These are phyloP conservation scores for Cyprinodon brontotheroides DNA, from an alignment of 2,113 vertebrate species.

Conservation along the genomic window DNA sequence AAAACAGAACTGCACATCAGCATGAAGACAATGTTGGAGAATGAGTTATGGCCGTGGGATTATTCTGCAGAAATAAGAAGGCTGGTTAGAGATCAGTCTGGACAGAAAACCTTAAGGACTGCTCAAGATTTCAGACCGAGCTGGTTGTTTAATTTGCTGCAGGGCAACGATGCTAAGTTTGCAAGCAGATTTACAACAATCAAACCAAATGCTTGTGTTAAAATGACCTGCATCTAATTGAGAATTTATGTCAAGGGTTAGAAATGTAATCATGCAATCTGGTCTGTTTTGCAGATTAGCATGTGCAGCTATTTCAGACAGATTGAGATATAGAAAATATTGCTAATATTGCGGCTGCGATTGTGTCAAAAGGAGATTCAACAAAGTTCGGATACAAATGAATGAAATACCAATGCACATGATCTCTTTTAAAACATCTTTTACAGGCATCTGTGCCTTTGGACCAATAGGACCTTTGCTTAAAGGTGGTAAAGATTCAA, in stretches of 20 bases:
- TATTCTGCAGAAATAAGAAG: too few species aligned
- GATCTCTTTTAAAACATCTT: not conserved
- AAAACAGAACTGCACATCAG: too few species aligned
- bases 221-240: not conserved
- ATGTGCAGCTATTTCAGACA: not conserved
- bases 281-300: not conserved
- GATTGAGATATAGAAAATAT: not conserved
- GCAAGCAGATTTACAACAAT: not conserved
- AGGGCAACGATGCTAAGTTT: not conserved
- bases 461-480: conserved; percentile 40
- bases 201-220: not conserved
- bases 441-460: conserved; percentile 43
- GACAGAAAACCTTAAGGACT: too few species aligned
- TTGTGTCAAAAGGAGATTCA: not conserved
- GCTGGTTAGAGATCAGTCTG: too few species aligned
- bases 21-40: too few species aligned
- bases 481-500: conserved; percentile 40
- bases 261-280: not conserved
- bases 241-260: not conserved
- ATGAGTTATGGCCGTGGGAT: too few species aligned
- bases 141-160: too few species aligned
- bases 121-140: too few species aligned
- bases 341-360: not conserved
- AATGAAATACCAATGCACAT: not conserved
- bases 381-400: not conserved